Conservation (phyloP, 2,797 vertebrate genomes). For the Hafferia zeledoni region DNA sequence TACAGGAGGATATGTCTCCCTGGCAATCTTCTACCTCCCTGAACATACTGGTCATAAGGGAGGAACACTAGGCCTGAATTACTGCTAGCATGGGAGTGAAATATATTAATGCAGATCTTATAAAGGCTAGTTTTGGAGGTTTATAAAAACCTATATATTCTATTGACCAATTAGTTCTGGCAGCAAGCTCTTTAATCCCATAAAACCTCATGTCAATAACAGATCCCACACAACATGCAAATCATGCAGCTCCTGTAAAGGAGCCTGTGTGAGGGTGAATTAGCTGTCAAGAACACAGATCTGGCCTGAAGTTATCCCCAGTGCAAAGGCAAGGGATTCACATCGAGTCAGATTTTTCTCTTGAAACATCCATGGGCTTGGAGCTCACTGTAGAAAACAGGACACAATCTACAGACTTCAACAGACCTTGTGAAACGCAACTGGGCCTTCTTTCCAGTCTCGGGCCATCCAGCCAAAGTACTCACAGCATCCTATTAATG, state of each 20-base stretch:
- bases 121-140: not conserved
- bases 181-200: constrained; percentile 14
- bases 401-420: not conserved
- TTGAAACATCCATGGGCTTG: rapidly evolving
- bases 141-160: not conserved
- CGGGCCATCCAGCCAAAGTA: not conserved
- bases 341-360: not conserved
- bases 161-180: not conserved
- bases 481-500: rapidly evolving
- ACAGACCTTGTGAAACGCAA: not conserved
- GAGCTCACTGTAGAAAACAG: not conserved
- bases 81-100: not conserved
- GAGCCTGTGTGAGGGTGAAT: not conserved
- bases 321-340: not conserved
- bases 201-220: not conserved
- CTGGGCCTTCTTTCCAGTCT: not conserved
- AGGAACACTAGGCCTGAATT: not conserved
- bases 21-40: not conserved
- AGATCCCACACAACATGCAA: not conserved
- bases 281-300: not conserved
- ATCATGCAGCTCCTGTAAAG: not conserved
- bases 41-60: not conserved
- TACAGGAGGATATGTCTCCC: not conserved
- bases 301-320: not conserved
- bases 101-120: not conserved